Evolutionary conservation across 92 coral and sea anemone genomes (phyloP), one percentile per base, ranked within the genome.

Genomic region (Phenganax subtilis): DNA sequence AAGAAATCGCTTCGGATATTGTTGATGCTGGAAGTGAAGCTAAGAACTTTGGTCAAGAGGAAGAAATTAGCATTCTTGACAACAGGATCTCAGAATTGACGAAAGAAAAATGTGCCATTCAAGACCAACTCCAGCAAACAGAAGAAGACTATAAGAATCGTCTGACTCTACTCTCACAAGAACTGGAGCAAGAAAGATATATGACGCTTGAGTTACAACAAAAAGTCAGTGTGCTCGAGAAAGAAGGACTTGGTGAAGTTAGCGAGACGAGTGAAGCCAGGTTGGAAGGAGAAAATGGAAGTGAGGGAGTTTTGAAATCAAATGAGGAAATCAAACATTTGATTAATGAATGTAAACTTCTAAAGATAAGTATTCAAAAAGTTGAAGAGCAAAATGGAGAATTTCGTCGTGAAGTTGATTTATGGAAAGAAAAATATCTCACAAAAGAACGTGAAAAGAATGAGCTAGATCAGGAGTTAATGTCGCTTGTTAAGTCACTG

Each of bases 331-430:
- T 80, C 64, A 65, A 56, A 27, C 54, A 56, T 15, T 53, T 67
- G 65, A 37, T 25, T 44, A 53, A 44, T 57, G 84, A 67, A 30
- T 55, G 53, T 15, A 75, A 85, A 44, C 85, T 78, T 61, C 56
- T 85, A 20, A 80, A 66, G 66, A 37, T 17, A 61, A 54, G 14
- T 28, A 54, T 85, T 25, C 54, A 80, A n/a, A 60, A 57, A 2
- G 84, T 81, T n/a, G 90, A 91, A 51, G 47, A 79, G 0, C 91
- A 92, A 75, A 73, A 75, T 12, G 58, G 29, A 15, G 93, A 90
- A 37, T 71, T 87, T 77, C 72, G 51, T 47, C 29, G 15, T 14
- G 71, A 71, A 8, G 10, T 80, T 20, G 85, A 85, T 25, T 77
- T n/a, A 52, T 77, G 82, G 82, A 11, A 77, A 77, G 85, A 84